These are phyloP conservation scores for Scaptomyza caliginosa DNA, from an alignment of 2,888 invertebrate species.

Conservation along the genomic window DNA sequence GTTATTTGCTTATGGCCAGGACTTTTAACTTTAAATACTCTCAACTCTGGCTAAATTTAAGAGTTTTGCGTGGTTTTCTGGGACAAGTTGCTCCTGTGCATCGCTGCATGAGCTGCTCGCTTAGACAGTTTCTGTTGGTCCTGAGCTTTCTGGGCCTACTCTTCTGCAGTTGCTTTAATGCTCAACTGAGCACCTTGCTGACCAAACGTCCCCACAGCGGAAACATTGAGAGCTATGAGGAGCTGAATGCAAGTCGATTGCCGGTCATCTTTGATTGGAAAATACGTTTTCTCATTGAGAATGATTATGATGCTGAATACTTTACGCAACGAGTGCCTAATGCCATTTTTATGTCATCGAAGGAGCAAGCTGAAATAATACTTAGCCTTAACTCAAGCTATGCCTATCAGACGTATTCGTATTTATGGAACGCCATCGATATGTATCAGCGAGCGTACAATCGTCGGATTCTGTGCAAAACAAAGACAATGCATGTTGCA, in stretches of 20 bases:
- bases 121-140: slow-evolving; percentile 1
- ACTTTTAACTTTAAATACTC: background rate
- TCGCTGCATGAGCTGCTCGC: background rate
- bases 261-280: slow-evolving; percentile 20
- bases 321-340: slow-evolving; percentile 6
- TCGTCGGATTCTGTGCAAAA: slow-evolving; percentile 27
- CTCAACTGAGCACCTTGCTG: slow-evolving; percentile 30
- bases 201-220: slow-evolving; percentile 32
- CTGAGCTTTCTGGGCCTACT: slow-evolving; percentile 19
- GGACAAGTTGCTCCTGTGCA: background rate
- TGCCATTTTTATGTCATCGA: background rate
- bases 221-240: slow-evolving; percentile 30
- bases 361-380: slow-evolving; percentile 5
- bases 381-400: slow-evolving; percentile 38
- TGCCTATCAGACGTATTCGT: slow-evolving; percentile 25
- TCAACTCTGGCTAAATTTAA: slow-evolving; percentile 19
- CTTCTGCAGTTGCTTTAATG: background rate
- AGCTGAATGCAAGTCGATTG: slow-evolving; percentile 37
- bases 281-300: background rate
- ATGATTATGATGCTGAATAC: background rate
- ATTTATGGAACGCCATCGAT: background rate
- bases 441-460: slow-evolving; percentile 10
- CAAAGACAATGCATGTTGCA: background rate
- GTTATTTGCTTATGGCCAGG: too few relatives aligned
- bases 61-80: slow-evolving; percentile 21